Percentiles rank a stretch among this genome's conserved stretches.
phyloP scores from a whole-genome alignment of 2,797 vertebrate species.

The Arremon brunneinucha region DNA sequence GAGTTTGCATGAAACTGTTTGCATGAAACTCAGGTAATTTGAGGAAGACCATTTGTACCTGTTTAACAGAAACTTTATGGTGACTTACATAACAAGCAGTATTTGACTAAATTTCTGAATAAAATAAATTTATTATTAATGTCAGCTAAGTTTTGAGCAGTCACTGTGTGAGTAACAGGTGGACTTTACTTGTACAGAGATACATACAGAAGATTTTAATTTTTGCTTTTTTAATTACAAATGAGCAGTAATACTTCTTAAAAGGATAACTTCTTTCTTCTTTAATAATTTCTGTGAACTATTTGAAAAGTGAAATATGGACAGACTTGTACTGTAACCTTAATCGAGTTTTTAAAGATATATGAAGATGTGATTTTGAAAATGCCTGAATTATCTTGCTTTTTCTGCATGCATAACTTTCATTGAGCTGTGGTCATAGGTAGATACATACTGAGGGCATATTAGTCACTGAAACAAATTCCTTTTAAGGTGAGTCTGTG shows the following conservation, averaged over 20 bases:
- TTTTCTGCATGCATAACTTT: not conserved
- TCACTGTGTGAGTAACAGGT: not conserved
- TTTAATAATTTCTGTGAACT: not conserved
- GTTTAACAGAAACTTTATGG: not conserved
- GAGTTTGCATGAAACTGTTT: not conserved
- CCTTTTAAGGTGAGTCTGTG: not conserved
- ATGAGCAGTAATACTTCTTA: not conserved
- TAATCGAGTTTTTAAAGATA: not conserved
- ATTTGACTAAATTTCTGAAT: not conserved
- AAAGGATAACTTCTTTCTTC: not conserved
- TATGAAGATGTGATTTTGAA: not conserved
- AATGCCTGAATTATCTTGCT: not conserved
- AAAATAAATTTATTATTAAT: not conserved
- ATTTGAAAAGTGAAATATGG: not conserved
- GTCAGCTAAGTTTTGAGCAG: not conserved
- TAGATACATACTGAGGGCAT: not conserved
- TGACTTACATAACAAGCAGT: not conserved
- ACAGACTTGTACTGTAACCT: not conserved
- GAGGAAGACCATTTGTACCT: not conserved
- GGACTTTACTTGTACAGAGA: not conserved
- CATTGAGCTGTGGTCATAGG: not conserved
- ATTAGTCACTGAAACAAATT: not conserved
- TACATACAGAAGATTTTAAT: not conserved
- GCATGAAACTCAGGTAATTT: not conserved
- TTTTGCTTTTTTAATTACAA: not conserved